A percentile compares a stretch with the other conserved stretches of the same genome.
Conservation (phyloP, 2,797 vertebrate species). For the Brotogeris chrysoptera region DNA sequence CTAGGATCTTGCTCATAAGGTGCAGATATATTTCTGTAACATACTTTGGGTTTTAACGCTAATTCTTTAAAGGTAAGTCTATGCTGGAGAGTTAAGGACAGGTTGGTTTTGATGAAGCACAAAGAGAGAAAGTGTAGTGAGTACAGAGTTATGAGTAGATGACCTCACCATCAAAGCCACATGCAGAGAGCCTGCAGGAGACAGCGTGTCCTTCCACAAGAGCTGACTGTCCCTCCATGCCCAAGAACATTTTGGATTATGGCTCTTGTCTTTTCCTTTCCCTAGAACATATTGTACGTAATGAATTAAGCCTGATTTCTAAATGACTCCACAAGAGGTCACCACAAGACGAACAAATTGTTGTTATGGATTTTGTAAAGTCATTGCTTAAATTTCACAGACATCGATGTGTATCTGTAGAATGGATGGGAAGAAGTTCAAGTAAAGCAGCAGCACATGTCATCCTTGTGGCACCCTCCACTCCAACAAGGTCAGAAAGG, state of each 20-base stretch:
- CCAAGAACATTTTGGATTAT: not conserved
- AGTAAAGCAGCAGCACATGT: not conserved
- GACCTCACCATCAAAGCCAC: not conserved
- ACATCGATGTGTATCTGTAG: not conserved
- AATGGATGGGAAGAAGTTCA: not conserved
- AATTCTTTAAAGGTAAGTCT: not conserved
- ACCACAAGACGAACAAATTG: slow-evolving; percentile 37
- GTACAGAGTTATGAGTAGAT: not conserved
- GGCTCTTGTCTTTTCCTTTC: not conserved
- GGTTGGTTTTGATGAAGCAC: not conserved
- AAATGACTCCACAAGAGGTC: slow-evolving; percentile 61
- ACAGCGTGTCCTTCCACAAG: not conserved
- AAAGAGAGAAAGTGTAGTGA: not conserved
- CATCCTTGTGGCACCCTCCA: not conserved
- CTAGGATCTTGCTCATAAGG: slow-evolving; percentile 15
- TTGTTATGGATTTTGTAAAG: slow-evolving; percentile 6
- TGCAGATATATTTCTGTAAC: not conserved
- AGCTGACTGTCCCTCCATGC: not conserved
- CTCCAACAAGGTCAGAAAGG: not conserved
- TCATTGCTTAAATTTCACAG: slow-evolving; percentile 21
- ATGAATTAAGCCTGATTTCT: not conserved
- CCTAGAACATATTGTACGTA: not conserved
- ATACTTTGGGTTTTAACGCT: not conserved
- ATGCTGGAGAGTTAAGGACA: not conserved
- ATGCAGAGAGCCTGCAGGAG: rapidly evolving